These are phyloP conservation scores for Eueides isabella DNA, from an alignment of 1,140 invertebrate species.

Conservation along the genomic window DNA sequence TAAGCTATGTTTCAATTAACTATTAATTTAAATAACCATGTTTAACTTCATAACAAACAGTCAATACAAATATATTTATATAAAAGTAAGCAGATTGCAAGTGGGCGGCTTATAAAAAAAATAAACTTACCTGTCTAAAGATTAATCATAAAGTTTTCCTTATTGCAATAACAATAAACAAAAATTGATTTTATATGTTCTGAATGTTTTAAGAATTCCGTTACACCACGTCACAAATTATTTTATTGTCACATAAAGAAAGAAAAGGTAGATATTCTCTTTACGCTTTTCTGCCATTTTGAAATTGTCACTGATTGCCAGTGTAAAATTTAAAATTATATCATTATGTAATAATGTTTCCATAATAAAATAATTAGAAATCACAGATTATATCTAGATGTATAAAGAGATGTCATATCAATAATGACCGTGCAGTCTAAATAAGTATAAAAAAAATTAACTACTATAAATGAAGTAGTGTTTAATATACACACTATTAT, in stretches of 20 bases:
- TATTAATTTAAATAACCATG: not conserved
- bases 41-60: slow-evolving; percentile 11
- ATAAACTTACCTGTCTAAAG: slow-evolving; percentile 63
- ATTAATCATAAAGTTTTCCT: slow-evolving; percentile 40
- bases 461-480: too few relatives aligned
- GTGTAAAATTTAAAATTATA: slow-evolving; percentile 18
- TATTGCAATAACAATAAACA: not conserved
- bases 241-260: slow-evolving; percentile 57
- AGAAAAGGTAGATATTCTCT: slow-evolving; percentile 49
- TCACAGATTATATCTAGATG: not conserved
- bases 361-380: not conserved
- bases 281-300: slow-evolving; percentile 69
- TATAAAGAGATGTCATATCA: too few relatives aligned
- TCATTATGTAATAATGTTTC: not conserved
- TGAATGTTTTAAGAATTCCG: slow-evolving; percentile 58
- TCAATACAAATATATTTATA: slow-evolving; percentile 45
- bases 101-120: slow-evolving; percentile 60
- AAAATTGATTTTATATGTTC: slow-evolving; percentile 13
- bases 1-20: not conserved
- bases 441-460: too few relatives aligned
- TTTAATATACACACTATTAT: too few relatives aligned
- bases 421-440: too few relatives aligned
- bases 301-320: slow-evolving; percentile 49
- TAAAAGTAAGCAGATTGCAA: slow-evolving; percentile 65
- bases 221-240: slow-evolving; percentile 74